phyloP scores from a whole-genome alignment of 1,140 invertebrate species.

The Ostrea edulis region DNA sequence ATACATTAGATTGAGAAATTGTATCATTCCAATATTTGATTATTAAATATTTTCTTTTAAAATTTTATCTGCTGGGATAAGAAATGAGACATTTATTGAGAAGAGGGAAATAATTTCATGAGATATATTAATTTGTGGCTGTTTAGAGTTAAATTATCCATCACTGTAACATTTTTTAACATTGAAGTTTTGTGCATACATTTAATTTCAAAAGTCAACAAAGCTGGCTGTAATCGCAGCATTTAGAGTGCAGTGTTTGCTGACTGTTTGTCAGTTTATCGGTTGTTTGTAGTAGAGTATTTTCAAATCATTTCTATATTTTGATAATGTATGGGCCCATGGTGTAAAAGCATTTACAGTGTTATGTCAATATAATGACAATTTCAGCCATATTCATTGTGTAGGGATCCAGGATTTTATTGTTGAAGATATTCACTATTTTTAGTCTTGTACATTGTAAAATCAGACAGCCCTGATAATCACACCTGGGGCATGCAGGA shows the following conservation, averaged over 20 bases:
- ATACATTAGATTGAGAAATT: no score
- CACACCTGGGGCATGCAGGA: slow-evolving; percentile 17
- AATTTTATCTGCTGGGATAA: no score
- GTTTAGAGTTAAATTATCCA: not conserved
- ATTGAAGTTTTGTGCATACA: slow-evolving; percentile 20
- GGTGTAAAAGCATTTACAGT: not conserved
- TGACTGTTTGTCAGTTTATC: slow-evolving; percentile 3
- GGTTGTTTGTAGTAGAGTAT: slow-evolving; percentile 13
- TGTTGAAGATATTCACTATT: not conserved
- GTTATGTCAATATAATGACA: slow-evolving; percentile 3
- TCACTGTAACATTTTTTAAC: not conserved
- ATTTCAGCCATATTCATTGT: not conserved
- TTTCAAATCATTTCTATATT: slow-evolving; percentile 17
- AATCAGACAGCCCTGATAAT: not conserved
- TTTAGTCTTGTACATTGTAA: not conserved
- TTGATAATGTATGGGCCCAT: not conserved
- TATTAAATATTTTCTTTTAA: no score
- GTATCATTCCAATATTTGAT: no score
- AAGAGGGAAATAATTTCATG: no score
- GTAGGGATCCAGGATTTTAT: not conserved
- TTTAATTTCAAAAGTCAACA: slow-evolving; percentile 36
- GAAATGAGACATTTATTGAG: no score
- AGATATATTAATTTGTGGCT: not conserved
- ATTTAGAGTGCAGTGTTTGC: not conserved
- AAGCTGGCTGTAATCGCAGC: not conserved